Percentiles rank a stretch among this genome's conserved stretches.
Conservation (phyloP, 2,113 vertebrate species). For the Sinocyclocheilus rhinocerous region DNA sequence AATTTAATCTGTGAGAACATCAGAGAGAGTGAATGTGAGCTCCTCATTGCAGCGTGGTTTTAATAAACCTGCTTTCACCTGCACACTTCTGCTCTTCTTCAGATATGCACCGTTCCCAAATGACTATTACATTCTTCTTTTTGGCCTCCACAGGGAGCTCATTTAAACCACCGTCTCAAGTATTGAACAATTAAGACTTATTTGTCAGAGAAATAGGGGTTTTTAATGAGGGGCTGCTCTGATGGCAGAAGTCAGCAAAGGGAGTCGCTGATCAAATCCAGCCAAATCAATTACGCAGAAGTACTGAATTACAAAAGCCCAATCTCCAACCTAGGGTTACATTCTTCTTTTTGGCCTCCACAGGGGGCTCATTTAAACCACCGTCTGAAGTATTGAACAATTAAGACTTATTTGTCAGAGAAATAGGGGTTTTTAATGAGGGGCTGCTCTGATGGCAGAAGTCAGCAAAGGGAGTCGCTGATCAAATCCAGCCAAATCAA, state of each 20-base stretch:
- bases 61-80: not conserved
- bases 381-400: slow-evolving; percentile 72
- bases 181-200: slow-evolving; percentile 78
- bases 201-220: slow-evolving; percentile 78
- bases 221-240: slow-evolving; percentile 71
- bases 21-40: not conserved
- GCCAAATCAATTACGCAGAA: slow-evolving; percentile 24
- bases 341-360: slow-evolving; percentile 77
- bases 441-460: slow-evolving; percentile 67
- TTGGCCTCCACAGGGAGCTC: slow-evolving; percentile 75
- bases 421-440: slow-evolving; percentile 76
- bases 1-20: not conserved
- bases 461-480: slow-evolving; percentile 58
- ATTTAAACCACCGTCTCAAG: slow-evolving; percentile 70
- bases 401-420: slow-evolving; percentile 79
- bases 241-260: slow-evolving; percentile 63
- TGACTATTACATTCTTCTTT: slow-evolving; percentile 78
- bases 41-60: not conserved
- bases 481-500: slow-evolving; percentile 52
- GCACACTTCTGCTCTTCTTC: not conserved
- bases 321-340: too few relatives aligned
- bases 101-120: slow-evolving; percentile 71
- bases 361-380: slow-evolving; percentile 74
- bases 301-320: not conserved
- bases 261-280: slow-evolving; percentile 59